phyloP scores from a whole-genome alignment of 1,140 invertebrate species.

The Drosophila lowei region DNA sequence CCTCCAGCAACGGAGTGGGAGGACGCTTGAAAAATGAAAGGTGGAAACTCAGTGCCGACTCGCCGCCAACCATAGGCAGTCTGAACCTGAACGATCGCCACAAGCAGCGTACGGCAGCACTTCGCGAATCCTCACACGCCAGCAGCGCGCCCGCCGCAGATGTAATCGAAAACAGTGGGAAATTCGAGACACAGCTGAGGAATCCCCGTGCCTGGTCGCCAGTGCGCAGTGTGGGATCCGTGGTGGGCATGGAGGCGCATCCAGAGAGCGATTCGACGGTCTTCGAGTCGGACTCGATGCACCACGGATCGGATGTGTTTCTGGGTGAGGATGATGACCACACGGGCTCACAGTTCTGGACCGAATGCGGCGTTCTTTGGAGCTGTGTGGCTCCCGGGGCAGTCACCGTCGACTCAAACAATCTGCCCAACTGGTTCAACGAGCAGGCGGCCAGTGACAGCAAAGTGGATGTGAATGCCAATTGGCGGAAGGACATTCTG shows the following conservation, averaged over 20 bases:
- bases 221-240: slow-evolving; percentile 91
- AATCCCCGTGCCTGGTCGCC: slow-evolving; percentile 93
- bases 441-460: slow-evolving; percentile 83
- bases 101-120: slow-evolving; percentile 65
- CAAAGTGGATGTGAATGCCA: slow-evolving; percentile 87
- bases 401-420: slow-evolving; percentile 87
- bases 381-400: slow-evolving; percentile 91
- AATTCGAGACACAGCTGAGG: slow-evolving; percentile 84
- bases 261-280: slow-evolving; percentile 91
- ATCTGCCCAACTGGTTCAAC: slow-evolving; percentile 90
- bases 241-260: slow-evolving; percentile 90
- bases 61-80: slow-evolving; percentile 79
- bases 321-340: slow-evolving; percentile 91
- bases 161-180: slow-evolving; percentile 76
- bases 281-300: slow-evolving; percentile 88
- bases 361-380: slow-evolving; percentile 90
- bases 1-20: slow-evolving; percentile 67
- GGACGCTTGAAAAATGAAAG: slow-evolving; percentile 74
- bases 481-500: slow-evolving; percentile 90
- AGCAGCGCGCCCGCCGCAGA: slow-evolving; percentile 76
- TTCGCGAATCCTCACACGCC: slow-evolving; percentile 62
- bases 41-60: slow-evolving; percentile 66
- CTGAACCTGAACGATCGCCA: slow-evolving; percentile 77
- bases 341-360: slow-evolving; percentile 87
- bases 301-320: slow-evolving; percentile 86